Evolutionary conservation across 53 echinoderm and acorn worm genomes (phyloP).

Genomic region (Hippasteria phrygiana): DNA sequence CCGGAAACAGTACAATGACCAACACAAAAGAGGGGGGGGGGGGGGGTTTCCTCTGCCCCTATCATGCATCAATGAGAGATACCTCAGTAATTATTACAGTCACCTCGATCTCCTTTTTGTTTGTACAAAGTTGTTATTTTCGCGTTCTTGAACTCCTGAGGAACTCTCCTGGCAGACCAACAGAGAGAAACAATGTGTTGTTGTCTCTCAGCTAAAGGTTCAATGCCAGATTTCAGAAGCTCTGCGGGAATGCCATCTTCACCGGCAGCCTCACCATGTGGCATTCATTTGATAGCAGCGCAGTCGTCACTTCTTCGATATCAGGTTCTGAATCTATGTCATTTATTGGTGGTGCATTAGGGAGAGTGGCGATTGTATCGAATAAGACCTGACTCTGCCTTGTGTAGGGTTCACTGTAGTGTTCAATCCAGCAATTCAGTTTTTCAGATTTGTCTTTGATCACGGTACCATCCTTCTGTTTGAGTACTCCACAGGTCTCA

Average conservation of each 20-base stretch:
- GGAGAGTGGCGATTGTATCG: neutral
- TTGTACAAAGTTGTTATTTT: conserved; percentile 57
- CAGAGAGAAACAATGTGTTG: conserved; percentile 32
- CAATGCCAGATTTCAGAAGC: conserved; percentile 23
- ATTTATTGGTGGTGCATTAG: neutral
- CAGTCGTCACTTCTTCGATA: neutral
- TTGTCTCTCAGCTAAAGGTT: neutral
- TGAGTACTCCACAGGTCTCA: conserved; percentile 3
- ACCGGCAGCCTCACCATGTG: conserved; percentile 56
- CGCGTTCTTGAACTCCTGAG: conserved; percentile 52
- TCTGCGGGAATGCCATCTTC: conserved; percentile 49
- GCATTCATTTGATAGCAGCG: neutral
- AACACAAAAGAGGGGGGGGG: too few species aligned
- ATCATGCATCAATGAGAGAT: too few species aligned
- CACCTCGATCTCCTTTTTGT: conserved; percentile 50
- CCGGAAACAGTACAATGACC: too few species aligned
- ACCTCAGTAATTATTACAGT: conserved; percentile 15
- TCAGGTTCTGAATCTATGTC: conserved; percentile 22
- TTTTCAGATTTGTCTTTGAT: conserved; percentile 38
- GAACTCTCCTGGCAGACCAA: conserved; percentile 52
- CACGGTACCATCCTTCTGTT: neutral
- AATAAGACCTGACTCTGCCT: conserved; percentile 1
- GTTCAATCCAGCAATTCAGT: too few species aligned
- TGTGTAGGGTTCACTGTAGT: conserved; percentile 21
- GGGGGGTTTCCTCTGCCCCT: too few species aligned